phyloP scores from a whole-genome alignment of 30 jellyfish, hydroid and myxozoan genomes.

The Mastigias papua region DNA sequence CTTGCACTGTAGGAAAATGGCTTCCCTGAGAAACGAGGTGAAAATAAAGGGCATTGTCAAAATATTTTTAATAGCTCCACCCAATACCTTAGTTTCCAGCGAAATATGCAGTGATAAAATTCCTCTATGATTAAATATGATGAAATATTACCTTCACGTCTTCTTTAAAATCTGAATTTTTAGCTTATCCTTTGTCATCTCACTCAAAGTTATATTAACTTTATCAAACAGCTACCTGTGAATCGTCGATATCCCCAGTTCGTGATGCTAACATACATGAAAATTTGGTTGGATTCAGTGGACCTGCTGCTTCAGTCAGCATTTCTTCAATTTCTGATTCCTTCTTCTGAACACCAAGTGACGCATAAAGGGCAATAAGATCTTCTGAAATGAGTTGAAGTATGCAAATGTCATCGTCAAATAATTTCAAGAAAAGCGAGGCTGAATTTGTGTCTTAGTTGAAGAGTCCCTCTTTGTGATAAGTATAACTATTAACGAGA shows the following conservation, averaged over 20 bases:
- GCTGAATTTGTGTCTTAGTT: too few species aligned
- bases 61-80: too few species aligned
- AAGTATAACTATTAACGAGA: too few species aligned
- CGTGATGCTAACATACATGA: conserved; percentile 54
- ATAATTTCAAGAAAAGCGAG: too few species aligned
- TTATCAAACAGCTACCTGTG: conserved; percentile 12
- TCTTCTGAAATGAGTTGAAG: conserved; percentile 5
- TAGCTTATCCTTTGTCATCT: neutral
- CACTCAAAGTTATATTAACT: neutral
- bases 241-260: conserved; percentile 52
- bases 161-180: neutral
- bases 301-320: conserved; percentile 44
- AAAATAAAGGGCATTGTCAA: too few species aligned
- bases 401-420: neutral
- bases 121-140: neutral
- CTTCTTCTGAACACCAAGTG: conserved; percentile 24
- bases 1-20: too few species aligned
- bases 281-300: conserved; percentile 50
- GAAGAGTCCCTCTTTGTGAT: too few species aligned
- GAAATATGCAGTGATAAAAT: neutral
- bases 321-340: conserved; percentile 38
- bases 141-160: neutral
- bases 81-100: neutral
- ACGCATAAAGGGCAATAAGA: conserved; percentile 19
- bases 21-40: too few species aligned